These are phyloP conservation scores for Epinephelus awoara DNA, from an alignment of 2,797 vertebrate genomes.

Conservation along the genomic window DNA sequence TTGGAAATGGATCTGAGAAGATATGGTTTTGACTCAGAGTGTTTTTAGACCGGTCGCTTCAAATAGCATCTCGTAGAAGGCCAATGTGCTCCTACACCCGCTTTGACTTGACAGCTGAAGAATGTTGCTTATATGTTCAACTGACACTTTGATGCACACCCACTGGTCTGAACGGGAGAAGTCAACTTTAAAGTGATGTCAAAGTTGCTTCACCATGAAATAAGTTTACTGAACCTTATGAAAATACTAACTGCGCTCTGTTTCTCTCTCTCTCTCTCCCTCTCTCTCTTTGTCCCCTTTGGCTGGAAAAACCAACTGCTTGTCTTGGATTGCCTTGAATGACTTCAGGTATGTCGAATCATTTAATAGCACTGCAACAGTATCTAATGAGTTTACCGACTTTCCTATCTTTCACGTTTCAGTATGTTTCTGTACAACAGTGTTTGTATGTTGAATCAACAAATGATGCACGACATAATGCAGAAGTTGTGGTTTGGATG, in stretches of 20 bases:
- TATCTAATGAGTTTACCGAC: conserved; percentile 10
- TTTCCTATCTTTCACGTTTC: background rate
- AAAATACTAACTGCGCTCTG: conserved; percentile 59
- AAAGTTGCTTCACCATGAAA: conserved; percentile 55
- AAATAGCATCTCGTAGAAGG: conserved; percentile 47
- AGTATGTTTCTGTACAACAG: background rate
- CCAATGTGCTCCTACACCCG: conserved; percentile 32
- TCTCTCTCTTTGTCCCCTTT: conserved; percentile 23
- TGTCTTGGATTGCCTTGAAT: conserved; percentile 42
- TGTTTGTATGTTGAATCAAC: conserved; percentile 17
- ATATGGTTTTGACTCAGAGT: conserved; percentile 34
- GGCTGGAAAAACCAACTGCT: conserved; percentile 57
- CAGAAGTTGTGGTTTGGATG: conserved; percentile 35
- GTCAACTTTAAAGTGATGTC: conserved; percentile 44
- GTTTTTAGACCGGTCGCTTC: conserved; percentile 49
- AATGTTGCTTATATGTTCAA: conserved; percentile 58
- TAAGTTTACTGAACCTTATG: conserved; percentile 29
- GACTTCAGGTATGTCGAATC: conserved; percentile 76
- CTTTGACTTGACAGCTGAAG: conserved; percentile 56
- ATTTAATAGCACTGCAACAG: conserved; percentile 28
- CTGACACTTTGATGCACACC: conserved; percentile 47
- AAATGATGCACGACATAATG: conserved; percentile 29
- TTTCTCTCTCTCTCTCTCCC: conserved; percentile 37
- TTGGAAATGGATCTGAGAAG: conserved; percentile 57
- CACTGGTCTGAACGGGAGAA: conserved; percentile 21